These are phyloP conservation scores for Helicolenus hilgendorfi DNA, from an alignment of 2,797 vertebrate genomes.

Conservation along the genomic window DNA sequence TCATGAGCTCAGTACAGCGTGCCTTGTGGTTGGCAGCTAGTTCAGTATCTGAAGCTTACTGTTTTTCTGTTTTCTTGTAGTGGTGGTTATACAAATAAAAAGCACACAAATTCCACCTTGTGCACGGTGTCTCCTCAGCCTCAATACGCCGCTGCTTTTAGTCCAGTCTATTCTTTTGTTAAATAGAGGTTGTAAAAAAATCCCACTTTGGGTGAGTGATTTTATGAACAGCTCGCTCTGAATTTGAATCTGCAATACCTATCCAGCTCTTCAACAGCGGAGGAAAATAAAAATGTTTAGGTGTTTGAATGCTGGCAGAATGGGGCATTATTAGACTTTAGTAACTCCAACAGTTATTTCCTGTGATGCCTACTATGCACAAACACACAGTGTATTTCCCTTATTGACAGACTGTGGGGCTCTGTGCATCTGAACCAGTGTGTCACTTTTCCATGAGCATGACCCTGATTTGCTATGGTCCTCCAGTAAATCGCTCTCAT, in stretches of 20 bases:
- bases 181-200: constrained; percentile 12
- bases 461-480: constrained; percentile 4
- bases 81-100: neutral
- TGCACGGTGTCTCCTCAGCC: neutral
- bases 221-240: constrained; percentile 29
- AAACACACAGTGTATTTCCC: neutral
- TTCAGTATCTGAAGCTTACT: neutral
- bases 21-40: neutral
- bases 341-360: constrained; percentile 12
- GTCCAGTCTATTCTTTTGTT: neutral
- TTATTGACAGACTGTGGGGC: neutral
- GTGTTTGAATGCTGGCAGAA: constrained; percentile 1
- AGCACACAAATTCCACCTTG: neutral
- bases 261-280: neutral
- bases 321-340: neutral
- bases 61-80: neutral
- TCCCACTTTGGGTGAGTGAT: neutral
- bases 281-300: constrained; percentile 19
- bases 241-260: constrained; percentile 11
- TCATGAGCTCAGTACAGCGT: neutral
- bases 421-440: constrained; percentile 17
- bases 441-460: constrained; percentile 4
- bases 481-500: constrained; percentile 18
- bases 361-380: neutral
- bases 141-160: neutral